Evolutionary conservation across 2,113 vertebrate genomes (phyloP).

Genomic region (Procavia capensis): DNA sequence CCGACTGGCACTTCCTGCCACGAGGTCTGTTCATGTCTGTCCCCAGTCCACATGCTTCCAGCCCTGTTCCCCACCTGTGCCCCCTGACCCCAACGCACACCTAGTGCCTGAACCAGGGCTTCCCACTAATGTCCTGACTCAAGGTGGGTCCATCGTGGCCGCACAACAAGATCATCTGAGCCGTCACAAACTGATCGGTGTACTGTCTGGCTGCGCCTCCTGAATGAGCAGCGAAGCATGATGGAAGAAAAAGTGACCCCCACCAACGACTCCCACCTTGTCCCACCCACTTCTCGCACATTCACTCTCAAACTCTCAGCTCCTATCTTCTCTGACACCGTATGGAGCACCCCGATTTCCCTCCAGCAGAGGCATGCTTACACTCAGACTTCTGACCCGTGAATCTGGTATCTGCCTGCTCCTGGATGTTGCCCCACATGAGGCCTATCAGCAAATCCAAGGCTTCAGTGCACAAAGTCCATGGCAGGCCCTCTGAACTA

Average conservation of each 20-base stretch:
- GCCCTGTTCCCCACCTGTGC: not conserved
- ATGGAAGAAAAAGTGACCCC: not conserved
- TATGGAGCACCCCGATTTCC: not conserved
- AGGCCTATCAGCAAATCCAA: not conserved
- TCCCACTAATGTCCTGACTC: not conserved
- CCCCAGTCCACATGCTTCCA: too few relatives aligned
- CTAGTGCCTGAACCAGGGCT: not conserved
- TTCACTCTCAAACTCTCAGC: not conserved
- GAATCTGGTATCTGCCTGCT: not conserved
- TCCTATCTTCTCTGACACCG: not conserved
- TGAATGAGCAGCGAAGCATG: not conserved
- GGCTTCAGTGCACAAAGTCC: not conserved
- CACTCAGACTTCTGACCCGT: not conserved
- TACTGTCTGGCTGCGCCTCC: not conserved
- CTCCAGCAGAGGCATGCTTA: not conserved
- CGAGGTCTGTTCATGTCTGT: not conserved
- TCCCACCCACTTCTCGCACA: not conserved
- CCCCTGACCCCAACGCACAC: not conserved
- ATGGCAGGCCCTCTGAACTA: not conserved
- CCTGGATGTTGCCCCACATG: not conserved
- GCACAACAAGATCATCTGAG: not conserved
- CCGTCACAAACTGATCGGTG: not conserved
- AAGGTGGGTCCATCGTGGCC: not conserved
- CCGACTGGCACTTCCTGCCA: not conserved
- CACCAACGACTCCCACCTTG: not conserved